A percentile compares a stretch with the other conserved stretches of the same genome.
These are phyloP conservation scores for Intellagama lesueurii DNA, from an alignment of 2,797 vertebrate genomes.

Conservation along the genomic window DNA sequence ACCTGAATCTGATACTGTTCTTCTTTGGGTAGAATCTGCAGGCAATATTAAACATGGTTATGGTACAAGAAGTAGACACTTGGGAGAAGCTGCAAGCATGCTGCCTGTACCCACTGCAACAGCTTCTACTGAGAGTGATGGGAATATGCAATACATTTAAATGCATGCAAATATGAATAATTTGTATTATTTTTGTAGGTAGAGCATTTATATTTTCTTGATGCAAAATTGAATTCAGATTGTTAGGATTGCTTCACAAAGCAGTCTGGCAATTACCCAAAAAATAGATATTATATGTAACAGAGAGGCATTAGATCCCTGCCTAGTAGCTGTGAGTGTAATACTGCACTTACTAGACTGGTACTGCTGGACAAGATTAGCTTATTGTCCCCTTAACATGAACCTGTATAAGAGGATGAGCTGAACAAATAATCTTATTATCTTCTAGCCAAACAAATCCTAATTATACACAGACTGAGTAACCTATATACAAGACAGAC, in stretches of 20 bases:
- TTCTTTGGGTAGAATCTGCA: too few species aligned
- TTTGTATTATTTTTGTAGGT: neutral
- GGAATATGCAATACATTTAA: neutral
- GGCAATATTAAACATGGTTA: too few species aligned
- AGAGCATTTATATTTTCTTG: neutral
- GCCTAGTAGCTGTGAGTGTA: neutral
- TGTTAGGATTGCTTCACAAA: neutral
- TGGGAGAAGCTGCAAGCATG: too few species aligned
- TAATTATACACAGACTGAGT: constrained; percentile 65
- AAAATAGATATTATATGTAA: constrained; percentile 24
- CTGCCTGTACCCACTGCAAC: too few species aligned
- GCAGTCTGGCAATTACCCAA: rapidly evolving
- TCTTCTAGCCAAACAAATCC: constrained; percentile 63
- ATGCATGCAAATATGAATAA: neutral
- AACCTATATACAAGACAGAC: constrained; percentile 19
- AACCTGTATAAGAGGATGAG: constrained; percentile 58
- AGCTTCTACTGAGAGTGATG: neutral
- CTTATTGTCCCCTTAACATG: constrained; percentile 56
- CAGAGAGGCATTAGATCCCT: constrained; percentile 1
- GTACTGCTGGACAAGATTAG: constrained; percentile 56
- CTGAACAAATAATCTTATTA: constrained; percentile 70
- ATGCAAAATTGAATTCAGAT: neutral
- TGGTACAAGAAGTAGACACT: too few species aligned
- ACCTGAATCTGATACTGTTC: too few species aligned
- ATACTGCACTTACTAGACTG: constrained; percentile 49